These are phyloP conservation scores for Drosophila rubida DNA, from an alignment of 2,888 invertebrate genomes.

Conservation along the genomic window DNA sequence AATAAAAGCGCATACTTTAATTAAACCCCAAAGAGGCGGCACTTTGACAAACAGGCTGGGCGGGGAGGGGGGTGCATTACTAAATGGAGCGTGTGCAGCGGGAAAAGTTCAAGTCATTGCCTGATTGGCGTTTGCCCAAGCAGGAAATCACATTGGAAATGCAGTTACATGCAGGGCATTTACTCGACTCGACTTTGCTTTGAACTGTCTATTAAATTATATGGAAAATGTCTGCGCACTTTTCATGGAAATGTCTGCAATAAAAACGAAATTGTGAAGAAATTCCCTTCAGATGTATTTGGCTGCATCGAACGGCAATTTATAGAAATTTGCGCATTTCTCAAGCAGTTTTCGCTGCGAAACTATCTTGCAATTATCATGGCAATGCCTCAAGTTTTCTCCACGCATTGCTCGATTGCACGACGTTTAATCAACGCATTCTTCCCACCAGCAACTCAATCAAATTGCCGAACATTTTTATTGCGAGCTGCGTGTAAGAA, in stretches of 20 bases:
- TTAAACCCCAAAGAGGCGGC: conserved; percentile 51
- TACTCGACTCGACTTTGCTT: conserved; percentile 18
- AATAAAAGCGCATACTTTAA: conserved; percentile 71
- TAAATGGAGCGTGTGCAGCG: conserved; percentile 45
- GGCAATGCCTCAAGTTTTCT: conserved; percentile 2
- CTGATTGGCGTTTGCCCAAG: conserved; percentile 63
- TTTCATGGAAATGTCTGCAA: conserved; percentile 5
- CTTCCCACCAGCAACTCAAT: conserved; percentile 47
- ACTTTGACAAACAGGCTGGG: conserved; percentile 16
- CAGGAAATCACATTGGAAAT: conserved; percentile 65
- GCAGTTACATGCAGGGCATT: conserved; percentile 28
- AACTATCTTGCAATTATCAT: neutral
- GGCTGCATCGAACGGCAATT: neutral
- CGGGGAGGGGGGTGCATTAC: conserved; percentile 15
- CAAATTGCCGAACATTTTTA: conserved; percentile 44
- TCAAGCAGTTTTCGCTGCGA: neutral
- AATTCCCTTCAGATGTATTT: neutral
- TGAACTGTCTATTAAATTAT: conserved; percentile 26
- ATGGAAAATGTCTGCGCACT: conserved; percentile 22
- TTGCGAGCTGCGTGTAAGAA: conserved; percentile 12
- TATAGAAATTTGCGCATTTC: too few relatives aligned
- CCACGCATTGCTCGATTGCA: conserved; percentile 11
- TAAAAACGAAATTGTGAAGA: neutral
- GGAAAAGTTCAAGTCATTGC: conserved; percentile 64
- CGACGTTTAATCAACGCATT: conserved; percentile 44